phyloP scores from a whole-genome alignment of 37 sponge, comb jelly and placozoan species.

The Ianthella basta region DNA sequence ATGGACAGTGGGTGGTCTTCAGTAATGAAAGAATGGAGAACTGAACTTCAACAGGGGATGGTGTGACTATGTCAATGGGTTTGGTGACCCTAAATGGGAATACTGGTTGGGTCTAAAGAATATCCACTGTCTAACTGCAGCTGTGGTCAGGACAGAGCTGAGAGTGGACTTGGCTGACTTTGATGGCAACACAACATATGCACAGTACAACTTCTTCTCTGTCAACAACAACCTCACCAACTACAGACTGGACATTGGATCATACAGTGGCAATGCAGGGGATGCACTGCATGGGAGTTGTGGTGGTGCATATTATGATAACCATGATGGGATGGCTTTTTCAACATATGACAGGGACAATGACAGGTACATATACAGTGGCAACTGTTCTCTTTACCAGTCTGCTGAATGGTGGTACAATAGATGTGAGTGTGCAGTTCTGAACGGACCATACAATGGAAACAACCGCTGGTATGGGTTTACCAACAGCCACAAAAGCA shows the following conservation, averaged over 20 bases:
- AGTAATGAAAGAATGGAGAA: conserved; percentile 12
- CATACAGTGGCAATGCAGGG: conserved; percentile 15
- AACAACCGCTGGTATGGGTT: too few relatives aligned
- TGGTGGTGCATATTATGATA: too few relatives aligned
- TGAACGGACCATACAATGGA: too few relatives aligned
- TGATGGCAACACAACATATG: not conserved
- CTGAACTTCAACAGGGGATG: conserved; percentile 3
- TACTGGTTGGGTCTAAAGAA: conserved; percentile 17
- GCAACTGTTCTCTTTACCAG: too few relatives aligned
- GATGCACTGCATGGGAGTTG: not conserved
- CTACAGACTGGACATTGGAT: conserved; percentile 17
- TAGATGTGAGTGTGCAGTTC: too few relatives aligned
- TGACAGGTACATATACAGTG: too few relatives aligned
- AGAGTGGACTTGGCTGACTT: conserved; percentile 27
- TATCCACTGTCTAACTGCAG: not conserved
- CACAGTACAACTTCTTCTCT: conserved; percentile 3
- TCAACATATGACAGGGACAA: too few relatives aligned
- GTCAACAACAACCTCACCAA: conserved; percentile 1
- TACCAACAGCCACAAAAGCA: too few relatives aligned
- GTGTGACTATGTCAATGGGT: conserved; percentile 8
- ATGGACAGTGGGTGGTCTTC: conserved; percentile 26
- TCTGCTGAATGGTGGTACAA: too few relatives aligned
- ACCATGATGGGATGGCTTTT: too few relatives aligned
- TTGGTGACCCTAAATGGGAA: conserved; percentile 14
- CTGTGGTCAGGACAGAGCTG: not conserved